A percentile compares a stretch with the other conserved stretches of the same genome.
Evolutionary conservation across 2,797 vertebrate species (phyloP).

Genomic region (Agapornis canus): DNA sequence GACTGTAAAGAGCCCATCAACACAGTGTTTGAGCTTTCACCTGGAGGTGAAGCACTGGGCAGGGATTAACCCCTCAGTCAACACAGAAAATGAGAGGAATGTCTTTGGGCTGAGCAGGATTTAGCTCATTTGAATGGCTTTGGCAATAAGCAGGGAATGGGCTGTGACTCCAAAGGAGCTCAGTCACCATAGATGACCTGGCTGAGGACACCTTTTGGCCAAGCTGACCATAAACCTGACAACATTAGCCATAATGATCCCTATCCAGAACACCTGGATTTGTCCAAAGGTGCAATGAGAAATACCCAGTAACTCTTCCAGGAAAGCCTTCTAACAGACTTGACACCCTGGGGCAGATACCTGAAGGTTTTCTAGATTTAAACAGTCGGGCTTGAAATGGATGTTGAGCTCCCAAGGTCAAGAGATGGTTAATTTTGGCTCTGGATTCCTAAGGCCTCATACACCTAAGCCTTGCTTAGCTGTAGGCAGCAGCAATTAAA

Average conservation of each 20-base stretch:
- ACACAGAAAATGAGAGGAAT: background rate
- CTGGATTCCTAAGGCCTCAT: background rate
- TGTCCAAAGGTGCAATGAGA: background rate
- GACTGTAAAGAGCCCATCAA: background rate
- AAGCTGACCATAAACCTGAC: background rate
- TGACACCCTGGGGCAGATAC: background rate
- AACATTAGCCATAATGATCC: background rate
- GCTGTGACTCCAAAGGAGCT: background rate
- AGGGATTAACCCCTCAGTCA: rapidly evolving
- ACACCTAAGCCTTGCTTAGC: background rate
- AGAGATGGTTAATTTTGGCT: background rate
- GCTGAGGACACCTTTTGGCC: background rate
- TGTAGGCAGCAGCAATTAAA: background rate
- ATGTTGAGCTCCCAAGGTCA: background rate
- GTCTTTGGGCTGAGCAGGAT: background rate
- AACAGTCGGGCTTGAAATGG: background rate
- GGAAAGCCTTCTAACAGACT: background rate
- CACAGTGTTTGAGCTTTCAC: background rate
- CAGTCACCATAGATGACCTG: background rate
- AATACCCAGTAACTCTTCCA: background rate
- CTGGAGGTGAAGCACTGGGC: background rate
- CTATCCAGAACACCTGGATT: background rate
- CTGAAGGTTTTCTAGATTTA: background rate
- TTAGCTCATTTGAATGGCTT: background rate
- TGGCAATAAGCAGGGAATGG: background rate